Evolutionary conservation across 2,113 vertebrate genomes (phyloP).

Genomic region (Hymenochirus boettgeri): DNA sequence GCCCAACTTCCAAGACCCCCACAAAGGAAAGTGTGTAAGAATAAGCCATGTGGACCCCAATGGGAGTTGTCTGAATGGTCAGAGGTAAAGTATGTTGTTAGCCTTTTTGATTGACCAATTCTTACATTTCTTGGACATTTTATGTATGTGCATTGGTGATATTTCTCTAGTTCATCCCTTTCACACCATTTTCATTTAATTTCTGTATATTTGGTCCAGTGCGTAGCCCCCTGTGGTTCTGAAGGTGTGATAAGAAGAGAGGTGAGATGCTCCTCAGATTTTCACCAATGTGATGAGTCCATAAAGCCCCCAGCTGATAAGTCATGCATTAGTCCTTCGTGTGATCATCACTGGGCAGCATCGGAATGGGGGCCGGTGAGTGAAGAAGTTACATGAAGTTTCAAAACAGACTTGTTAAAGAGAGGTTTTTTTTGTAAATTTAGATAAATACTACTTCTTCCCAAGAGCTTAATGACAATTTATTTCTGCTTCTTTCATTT

Average conservation of each 20-base stretch:
- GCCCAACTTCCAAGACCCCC: conserved; percentile 75
- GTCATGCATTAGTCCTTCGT: conserved; percentile 68
- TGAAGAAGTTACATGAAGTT: too few species aligned
- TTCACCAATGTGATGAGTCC: conserved; percentile 62
- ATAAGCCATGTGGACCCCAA: conserved; percentile 80
- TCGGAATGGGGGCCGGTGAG: conserved; percentile 87
- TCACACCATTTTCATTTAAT: background rate
- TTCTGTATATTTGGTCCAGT: conserved; percentile 56
- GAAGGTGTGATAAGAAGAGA: conserved; percentile 67
- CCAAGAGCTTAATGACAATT: too few species aligned
- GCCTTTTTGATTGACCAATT: background rate
- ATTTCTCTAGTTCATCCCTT: background rate
- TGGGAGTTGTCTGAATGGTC: conserved; percentile 82
- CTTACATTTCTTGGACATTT: background rate
- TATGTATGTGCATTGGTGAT: background rate
- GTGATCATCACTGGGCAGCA: conserved; percentile 75
- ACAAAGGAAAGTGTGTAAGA: conserved; percentile 76
- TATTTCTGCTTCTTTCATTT: too few species aligned
- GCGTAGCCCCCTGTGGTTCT: conserved; percentile 68
- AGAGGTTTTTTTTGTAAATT: too few species aligned
- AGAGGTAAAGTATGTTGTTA: conserved; percentile 56
- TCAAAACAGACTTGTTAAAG: too few species aligned
- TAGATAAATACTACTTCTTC: too few species aligned
- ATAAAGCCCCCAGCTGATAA: conserved; percentile 61
- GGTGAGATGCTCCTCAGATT: conserved; percentile 77